Conservation (phyloP, 2,797 vertebrate species). For the Scleropages formosus region DNA sequence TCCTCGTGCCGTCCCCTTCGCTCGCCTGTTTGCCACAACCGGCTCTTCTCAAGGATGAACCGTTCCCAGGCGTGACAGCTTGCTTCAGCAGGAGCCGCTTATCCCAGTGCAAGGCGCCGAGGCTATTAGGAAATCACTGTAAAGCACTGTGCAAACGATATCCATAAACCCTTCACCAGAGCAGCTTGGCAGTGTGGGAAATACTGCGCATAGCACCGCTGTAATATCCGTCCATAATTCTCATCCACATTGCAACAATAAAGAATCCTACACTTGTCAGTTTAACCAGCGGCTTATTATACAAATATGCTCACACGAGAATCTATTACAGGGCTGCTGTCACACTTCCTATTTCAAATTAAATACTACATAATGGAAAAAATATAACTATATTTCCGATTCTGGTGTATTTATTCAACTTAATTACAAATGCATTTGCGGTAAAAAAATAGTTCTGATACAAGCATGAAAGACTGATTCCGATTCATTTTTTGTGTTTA, state of each 20-base stretch:
- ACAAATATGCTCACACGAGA: too few relatives aligned
- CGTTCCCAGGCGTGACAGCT: constrained; percentile 72
- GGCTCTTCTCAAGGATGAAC: constrained; percentile 70
- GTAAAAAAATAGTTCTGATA: too few relatives aligned
- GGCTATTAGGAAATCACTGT: constrained; percentile 76
- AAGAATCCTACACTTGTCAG: neutral
- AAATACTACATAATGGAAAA: too few relatives aligned
- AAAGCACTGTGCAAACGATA: constrained; percentile 75
- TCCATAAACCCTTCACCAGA: constrained; percentile 64
- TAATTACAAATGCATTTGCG: too few relatives aligned
- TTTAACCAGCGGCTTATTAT: neutral
- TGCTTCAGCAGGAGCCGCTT: constrained; percentile 69
- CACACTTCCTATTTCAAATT: neutral
- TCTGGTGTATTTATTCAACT: too few relatives aligned
- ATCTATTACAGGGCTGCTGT: neutral
- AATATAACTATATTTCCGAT: too few relatives aligned
- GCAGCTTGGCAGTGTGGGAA: constrained; percentile 41
- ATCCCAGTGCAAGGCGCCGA: constrained; percentile 71
- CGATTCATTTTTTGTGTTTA: too few relatives aligned
- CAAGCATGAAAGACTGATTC: too few relatives aligned
- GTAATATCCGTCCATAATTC: too few relatives aligned
- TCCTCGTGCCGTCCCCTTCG: constrained; percentile 69
- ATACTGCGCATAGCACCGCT: too few relatives aligned
- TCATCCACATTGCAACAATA: neutral
- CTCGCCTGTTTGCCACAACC: constrained; percentile 66